Evolutionary conservation across 2,888 invertebrate species (phyloP).

Genomic region (Digitonthophagus gazella): DNA sequence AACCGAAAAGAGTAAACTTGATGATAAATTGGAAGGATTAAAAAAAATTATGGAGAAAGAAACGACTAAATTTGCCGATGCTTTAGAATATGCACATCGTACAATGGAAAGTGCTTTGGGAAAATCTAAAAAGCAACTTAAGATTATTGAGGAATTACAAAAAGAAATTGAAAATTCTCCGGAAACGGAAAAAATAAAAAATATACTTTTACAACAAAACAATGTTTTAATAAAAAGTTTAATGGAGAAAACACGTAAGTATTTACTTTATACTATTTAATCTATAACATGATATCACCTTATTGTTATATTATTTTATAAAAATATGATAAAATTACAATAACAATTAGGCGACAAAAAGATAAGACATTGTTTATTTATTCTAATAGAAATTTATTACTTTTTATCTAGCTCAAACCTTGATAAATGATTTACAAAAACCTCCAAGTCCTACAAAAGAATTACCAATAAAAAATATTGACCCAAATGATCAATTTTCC

Average conservation of each 20-base stretch:
- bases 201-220: neutral
- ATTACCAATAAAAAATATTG: no score
- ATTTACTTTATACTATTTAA: no score
- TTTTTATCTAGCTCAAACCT: no score
- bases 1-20: neutral
- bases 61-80: neutral
- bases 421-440: no score
- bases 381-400: no score
- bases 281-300: no score
- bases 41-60: neutral
- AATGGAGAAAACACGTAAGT: neutral
- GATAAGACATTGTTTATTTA: no score
- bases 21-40: neutral
- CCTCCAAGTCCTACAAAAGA: no score
- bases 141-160: neutral
- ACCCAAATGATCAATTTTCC: neutral
- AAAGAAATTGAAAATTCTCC: neutral
- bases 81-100: neutral
- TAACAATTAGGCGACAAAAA: no score
- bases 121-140: neutral
- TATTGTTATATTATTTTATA: no score
- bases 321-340: no score
- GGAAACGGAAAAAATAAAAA: neutral
- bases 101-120: neutral
- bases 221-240: neutral